Conservation (phyloP, 2,797 vertebrate genomes). For the Phaenicophaeus curvirostris region DNA sequence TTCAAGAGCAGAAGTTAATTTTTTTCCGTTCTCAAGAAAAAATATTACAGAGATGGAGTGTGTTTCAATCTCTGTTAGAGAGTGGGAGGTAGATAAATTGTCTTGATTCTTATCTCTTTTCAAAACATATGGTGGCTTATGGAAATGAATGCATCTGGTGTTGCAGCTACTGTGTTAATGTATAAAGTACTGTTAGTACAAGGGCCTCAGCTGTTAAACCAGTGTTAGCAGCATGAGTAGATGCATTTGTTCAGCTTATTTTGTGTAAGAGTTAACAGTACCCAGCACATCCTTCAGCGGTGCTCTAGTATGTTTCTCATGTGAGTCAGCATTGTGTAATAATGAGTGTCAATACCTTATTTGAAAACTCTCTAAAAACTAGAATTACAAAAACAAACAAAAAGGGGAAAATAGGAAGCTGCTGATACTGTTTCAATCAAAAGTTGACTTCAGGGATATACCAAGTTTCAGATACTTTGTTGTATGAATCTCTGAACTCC, state of each 20-base stretch:
- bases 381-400: background rate
- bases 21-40: background rate
- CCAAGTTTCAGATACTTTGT: background rate
- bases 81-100: background rate
- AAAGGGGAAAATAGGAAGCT: background rate
- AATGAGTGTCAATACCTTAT: background rate
- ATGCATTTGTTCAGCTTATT: slow-evolving; percentile 20
- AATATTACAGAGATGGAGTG: background rate
- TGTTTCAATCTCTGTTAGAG: background rate
- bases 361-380: background rate
- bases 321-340: slow-evolving; percentile 23
- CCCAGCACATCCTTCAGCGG: background rate
- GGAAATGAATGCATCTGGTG: background rate
- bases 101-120: background rate
- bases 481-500: background rate
- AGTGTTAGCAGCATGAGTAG: background rate
- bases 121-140: background rate
- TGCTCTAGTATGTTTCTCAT: background rate
- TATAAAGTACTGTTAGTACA: background rate
- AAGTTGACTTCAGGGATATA: background rate
- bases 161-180: background rate
- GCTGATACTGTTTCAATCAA: background rate
- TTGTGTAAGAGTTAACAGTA: background rate
- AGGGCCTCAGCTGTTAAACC: background rate
- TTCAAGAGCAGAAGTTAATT: background rate